A percentile compares a stretch with the other conserved stretches of the same genome.
Conservation (phyloP, 2,797 vertebrate genomes). For the Cossypha heuglini region DNA sequence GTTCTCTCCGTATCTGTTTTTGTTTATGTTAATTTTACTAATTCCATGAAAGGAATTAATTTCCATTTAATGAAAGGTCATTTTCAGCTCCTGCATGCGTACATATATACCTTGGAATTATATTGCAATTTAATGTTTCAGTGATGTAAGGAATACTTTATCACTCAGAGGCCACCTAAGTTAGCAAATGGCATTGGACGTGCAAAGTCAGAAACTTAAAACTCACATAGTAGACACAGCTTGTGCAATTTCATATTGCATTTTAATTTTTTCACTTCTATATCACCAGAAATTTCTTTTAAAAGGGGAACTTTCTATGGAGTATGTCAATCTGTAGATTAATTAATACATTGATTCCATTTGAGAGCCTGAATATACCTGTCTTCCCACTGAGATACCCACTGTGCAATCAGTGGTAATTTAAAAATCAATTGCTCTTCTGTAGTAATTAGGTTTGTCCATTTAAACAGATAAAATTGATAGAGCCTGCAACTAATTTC, state of each 20-base stretch:
- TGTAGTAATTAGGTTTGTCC: conserved; percentile 79
- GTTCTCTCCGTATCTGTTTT: background rate
- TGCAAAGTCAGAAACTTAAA: background rate
- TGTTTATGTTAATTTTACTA: background rate
- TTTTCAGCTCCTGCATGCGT: background rate
- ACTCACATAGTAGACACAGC: background rate
- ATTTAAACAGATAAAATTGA: conserved; percentile 77
- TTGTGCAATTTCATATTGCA: background rate
- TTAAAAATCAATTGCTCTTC: conserved; percentile 78
- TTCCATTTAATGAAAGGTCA: background rate
- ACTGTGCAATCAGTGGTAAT: conserved; percentile 75
- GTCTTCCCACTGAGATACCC: conserved; percentile 72
- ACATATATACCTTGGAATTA: background rate
- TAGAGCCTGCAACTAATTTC: conserved; percentile 75
- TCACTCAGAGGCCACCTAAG: background rate
- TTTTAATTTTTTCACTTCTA: background rate
- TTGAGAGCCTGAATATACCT: conserved; percentile 69
- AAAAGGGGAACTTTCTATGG: conserved; percentile 15
- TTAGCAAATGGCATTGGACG: background rate
- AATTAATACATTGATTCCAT: conserved; percentile 75
- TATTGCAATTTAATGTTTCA: background rate
- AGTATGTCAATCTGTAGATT: conserved; percentile 60
- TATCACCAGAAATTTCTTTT: background rate
- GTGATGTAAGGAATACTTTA: background rate
- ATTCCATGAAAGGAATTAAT: background rate